Base-by-base conservation (phyloP, 2,113 vertebrate genomes). In the Acanthochromis polyacanthus region DNA sequence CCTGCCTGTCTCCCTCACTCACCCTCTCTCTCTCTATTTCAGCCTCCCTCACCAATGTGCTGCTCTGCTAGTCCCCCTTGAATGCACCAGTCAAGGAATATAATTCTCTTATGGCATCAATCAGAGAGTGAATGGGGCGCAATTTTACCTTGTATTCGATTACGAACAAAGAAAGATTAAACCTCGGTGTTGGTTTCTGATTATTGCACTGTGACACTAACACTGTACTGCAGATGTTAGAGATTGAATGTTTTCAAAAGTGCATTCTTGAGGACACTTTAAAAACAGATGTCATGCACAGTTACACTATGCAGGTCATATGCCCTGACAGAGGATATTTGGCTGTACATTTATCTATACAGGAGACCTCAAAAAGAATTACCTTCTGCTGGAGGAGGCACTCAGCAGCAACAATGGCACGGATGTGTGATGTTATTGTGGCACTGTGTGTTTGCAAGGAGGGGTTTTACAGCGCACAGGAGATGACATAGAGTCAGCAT, bases 401-500 rank as follows among this genome's bases (percentile, higher is more conserved):
- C 45, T 45, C 36, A 32, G 32, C 38, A 61, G 45, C 43, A 68
- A 57, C 75, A 52, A 80, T 22, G 10, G n/a, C 4, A 10, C 36
- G 45, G 11, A 30, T 55, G 48, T 58, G 76, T 70, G 78, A 74
- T 66, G 32, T 77, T 56, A 70, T 69, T 68, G 64, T 71, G 72
- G 57, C 30, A 30, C 58, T 78, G 67, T 81, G 67, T 81, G 80
- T 86, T 86, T 76, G 75, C 51, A 71, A 69, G 74, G 25, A 67
- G 50, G 75, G 66, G 80, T 76, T 83, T 84, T 71, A 80, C 61
- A 52, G 66, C 67, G 71, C 82, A 69, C 81, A 60, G 78, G 75
- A 75, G 82, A 89, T 82, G 86, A 88, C 82, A 86, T 58, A 48
- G 75, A 87, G 70, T 84, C 87, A 81, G 86, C 87, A 85, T 81